phyloP scores from a whole-genome alignment of 2,888 invertebrate species.

The Agonopterix arenella region DNA sequence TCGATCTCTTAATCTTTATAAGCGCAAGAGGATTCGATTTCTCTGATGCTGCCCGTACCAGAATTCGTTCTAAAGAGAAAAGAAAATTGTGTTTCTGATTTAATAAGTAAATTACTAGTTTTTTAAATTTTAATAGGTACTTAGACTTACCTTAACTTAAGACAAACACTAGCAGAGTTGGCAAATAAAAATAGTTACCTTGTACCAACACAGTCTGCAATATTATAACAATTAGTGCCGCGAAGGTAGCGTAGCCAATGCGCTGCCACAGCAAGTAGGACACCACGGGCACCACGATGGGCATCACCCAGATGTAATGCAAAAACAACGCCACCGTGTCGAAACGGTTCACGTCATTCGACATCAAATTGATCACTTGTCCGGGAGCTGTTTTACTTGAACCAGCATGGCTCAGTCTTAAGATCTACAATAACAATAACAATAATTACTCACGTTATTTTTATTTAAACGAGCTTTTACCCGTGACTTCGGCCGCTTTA shows the following conservation, averaged over 20 bases:
- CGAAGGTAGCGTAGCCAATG: conserved; percentile 53
- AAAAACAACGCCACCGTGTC: conserved; percentile 82
- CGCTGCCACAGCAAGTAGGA: conserved; percentile 67
- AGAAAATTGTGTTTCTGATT: too few species aligned
- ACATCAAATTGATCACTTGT: conserved; percentile 89
- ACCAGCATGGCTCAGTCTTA: conserved; percentile 73
- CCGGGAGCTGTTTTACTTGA: conserved; percentile 81
- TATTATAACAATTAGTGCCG: conserved; percentile 65
- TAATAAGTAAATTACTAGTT: too few species aligned
- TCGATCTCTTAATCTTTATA: too few species aligned
- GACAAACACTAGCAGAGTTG: not conserved
- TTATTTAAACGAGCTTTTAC: too few species aligned
- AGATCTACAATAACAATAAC: conserved; percentile 40
- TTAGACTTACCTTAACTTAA: too few species aligned
- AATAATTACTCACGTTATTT: too few species aligned
- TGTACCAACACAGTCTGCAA: conserved; percentile 78
- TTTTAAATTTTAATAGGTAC: too few species aligned
- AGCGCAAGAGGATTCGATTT: too few species aligned
- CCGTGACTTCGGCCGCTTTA: too few species aligned
- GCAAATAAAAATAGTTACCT: conserved; percentile 33
- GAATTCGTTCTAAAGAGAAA: too few species aligned
- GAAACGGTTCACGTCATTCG: conserved; percentile 90
- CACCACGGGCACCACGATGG: conserved; percentile 81
- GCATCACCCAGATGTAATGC: conserved; percentile 89
- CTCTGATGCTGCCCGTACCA: too few species aligned